Base-by-base conservation (phyloP, 2,113 vertebrate genomes). In the Menidia beryllina region DNA sequence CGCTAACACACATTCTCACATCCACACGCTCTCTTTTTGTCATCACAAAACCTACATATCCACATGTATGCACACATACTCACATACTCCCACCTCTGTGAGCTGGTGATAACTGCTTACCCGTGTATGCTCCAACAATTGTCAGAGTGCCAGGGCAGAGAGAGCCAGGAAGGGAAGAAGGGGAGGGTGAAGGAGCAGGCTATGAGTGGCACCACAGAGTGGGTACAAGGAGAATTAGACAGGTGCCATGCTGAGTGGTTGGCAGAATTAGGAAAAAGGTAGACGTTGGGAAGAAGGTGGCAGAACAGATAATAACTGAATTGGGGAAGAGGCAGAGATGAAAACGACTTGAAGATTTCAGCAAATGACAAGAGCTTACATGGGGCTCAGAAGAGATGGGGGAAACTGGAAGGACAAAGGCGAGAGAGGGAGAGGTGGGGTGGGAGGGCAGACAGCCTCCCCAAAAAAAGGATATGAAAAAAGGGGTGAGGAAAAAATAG, bases 21-120 rank as follows among this genome's bases (percentile, higher is more conserved):
- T 73, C 59, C 77, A 75, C 27, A n/a, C 65, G 68, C 47, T 77
- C 70, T 48, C 67, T 67, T 85, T 72, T 70, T 77, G 69, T 81
- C 86, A 86, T 85, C 72, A 70, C 66, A 68, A 71, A 74, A 82
- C 78, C 86, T 72, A 81, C 82, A 82, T 45, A 68, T 3, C 14
- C 62, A 59, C 65, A 43, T 14, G n/a, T 51, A 78, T 71, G 75
- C 55, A 68, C 72, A 75, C 75, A 54, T 72, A 47, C 52, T 63
- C 65, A 64, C 78, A 25, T 38, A 57, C 68, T 80, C 83, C 89
- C 86, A 86, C 77, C 76, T 85, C 91, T 92, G 91, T 81, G 73
- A 86, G 90, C 86, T 78, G 86, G 86, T 86, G 91, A 92, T 92
- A 92, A 92, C 82, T 92, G 91, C 88, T 91, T 85, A 90, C 82